Evolutionary conservation across 2,113 vertebrate genomes (phyloP), one percentile per base, ranked within the genome.

Genomic region (Spea multiplicata): DNA sequence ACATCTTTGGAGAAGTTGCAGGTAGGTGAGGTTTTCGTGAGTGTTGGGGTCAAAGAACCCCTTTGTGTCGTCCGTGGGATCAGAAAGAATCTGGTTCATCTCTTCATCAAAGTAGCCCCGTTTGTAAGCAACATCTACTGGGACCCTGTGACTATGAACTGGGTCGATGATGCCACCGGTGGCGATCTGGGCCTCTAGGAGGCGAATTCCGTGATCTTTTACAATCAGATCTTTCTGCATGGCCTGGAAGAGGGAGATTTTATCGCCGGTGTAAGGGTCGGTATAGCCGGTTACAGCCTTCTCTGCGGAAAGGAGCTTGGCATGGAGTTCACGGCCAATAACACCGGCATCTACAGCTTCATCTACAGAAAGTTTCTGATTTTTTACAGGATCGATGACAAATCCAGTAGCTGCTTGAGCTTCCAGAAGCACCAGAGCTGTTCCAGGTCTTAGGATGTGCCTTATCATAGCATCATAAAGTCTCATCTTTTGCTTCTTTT

Each of bases 151-250:
- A 75, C 93, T 74, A 1, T 66, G 68, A 3, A 81, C 72, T 0
- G 94, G 95, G 82, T 95, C 93, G 0, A 96, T 90, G 81, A 96
- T 78, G 75, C 94, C 94, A 0, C 94, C 93, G 0, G 93, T 94
- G 61, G 93, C 93, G 0, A 93, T 83, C 78, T 94, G 92, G 0
- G 93, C 93, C 71, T 94, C 87, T 0, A 94, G 91, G 75, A 96
- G 87, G 57, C 95, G 95, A 45, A 93, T 76, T 6, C 87, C 95
- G 0, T 96, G 95, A 0, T 95, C 93, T 89, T 90, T 93, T 3
- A 95, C 84, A 0, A 96, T 95, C 3, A 95, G 81, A 0, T 89
- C 92, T 12, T 93, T 85, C 71, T 88, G 88, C 94, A 95, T 95
- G 7, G 95, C 95, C 86, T 95, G 86, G 81, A 90, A 88, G 1